Base-by-base conservation (phyloP, 2,113 vertebrate genomes). In the Bujurquina vittata region DNA sequence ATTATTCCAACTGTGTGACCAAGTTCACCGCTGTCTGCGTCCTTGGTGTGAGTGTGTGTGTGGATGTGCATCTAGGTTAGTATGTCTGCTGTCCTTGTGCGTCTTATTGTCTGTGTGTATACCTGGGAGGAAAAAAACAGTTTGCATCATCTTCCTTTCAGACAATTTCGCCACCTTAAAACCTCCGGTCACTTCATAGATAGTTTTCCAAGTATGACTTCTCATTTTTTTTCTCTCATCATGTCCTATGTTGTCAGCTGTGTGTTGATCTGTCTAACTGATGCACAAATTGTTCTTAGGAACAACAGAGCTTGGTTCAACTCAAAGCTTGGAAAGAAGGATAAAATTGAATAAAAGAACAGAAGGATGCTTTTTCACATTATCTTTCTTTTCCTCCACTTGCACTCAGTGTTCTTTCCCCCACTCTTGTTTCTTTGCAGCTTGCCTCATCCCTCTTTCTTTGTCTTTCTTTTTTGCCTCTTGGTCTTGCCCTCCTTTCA, bases 261-360 rank as follows among this genome's bases (percentile, higher is more conserved):
- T 26, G 7, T 18, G 65, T 84, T 84, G 83, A 90, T 65, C 84
- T 79, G 84, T 65, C 43, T 56, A 83, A 85, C 87, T 52, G 60
- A 43, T 58, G 58, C 79, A 49, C 59, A 56, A 69, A 79, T 88
- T 74, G 56, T 58, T 59, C 20, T 60, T 29, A 3, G 22, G 58
- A 89, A 91, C 87, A 90, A 90, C 67, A 65, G 82, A 35, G 76
- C 59, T 91, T 88, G 89, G 89, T 91, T 93, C 80, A 82, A 5
- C 52, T 73, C 61, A 46, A 49, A 79, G 75, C n/a, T 63, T 8
- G 17, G 59, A 76, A 10, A 14, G 33, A 84, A 49, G 14, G 67
- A 77, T n/a, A 4, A 62, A 54, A 17, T 57, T 35, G 74, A 18
- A 55, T 2, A 5, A 9, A 63, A 79, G 49, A 55, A 35, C 8